phyloP scores from a whole-genome alignment of 2,888 invertebrate genomes.

The Drosophila nigricruria region DNA sequence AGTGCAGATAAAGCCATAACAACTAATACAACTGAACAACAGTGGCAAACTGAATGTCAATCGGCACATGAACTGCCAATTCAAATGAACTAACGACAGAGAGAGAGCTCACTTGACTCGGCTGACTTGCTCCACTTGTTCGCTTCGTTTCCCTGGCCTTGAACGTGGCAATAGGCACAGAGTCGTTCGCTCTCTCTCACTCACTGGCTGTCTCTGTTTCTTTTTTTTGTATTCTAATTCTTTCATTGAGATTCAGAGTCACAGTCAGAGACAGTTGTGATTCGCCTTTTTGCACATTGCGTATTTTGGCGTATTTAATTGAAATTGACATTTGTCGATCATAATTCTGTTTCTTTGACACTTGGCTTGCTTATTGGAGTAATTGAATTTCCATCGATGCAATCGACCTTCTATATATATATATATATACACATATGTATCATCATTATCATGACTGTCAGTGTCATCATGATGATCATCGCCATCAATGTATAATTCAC shows the following conservation, averaged over 20 bases:
- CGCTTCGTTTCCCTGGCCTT: constrained; percentile 50
- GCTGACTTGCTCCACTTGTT: constrained; percentile 38
- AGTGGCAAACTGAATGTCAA: constrained; percentile 17
- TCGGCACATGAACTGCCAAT: constrained; percentile 34
- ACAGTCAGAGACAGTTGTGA: constrained; percentile 1
- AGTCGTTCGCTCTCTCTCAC: neutral
- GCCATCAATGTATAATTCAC: constrained; percentile 26
- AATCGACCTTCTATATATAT: constrained; percentile 29
- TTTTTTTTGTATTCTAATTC: constrained; percentile 10
- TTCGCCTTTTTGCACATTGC: constrained; percentile 41
- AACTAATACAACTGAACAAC: constrained; percentile 8
- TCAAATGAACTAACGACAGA: constrained; percentile 34
- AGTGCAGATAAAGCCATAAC: constrained; percentile 6
- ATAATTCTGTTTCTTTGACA: constrained; percentile 61
- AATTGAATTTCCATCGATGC: constrained; percentile 64
- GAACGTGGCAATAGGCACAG: constrained; percentile 38
- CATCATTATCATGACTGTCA: neutral
- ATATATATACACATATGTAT: neutral
- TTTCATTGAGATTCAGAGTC: constrained; percentile 17
- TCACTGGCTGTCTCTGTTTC: neutral
- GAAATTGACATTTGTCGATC: constrained; percentile 64
- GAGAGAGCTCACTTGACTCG: constrained; percentile 29
- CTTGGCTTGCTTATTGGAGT: constrained; percentile 60
- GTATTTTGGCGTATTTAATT: constrained; percentile 62
- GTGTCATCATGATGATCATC: constrained; percentile 5